A percentile compares a stretch with the other conserved stretches of the same genome.
These are phyloP conservation scores for Lucinisca nassula DNA, from an alignment of 2,888 invertebrate species.

Conservation along the genomic window DNA sequence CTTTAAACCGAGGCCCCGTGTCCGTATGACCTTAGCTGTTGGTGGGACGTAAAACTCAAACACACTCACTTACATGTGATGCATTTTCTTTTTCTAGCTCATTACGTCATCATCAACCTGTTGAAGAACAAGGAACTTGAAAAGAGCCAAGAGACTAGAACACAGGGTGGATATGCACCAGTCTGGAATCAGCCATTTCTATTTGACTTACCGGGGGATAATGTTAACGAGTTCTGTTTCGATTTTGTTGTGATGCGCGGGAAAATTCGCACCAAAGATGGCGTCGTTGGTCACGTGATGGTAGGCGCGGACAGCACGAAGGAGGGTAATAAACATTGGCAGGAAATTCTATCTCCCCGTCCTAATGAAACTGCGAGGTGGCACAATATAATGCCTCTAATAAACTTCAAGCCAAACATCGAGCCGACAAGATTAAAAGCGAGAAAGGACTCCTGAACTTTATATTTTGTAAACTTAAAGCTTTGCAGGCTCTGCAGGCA, in stretches of 20 bases:
- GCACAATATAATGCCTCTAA: constrained; percentile 79
- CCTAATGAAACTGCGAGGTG: constrained; percentile 78
- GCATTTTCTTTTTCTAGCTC: constrained; percentile 72
- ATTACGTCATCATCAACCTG: constrained; percentile 79
- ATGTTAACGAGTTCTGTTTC: constrained; percentile 68
- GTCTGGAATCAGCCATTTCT: constrained; percentile 84
- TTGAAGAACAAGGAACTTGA: constrained; percentile 66
- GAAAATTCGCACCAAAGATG: constrained; percentile 77
- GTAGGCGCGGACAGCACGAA: constrained; percentile 75
- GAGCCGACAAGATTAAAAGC: neutral
- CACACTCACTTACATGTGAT: no score
- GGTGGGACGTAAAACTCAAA: no score
- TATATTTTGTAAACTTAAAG: neutral
- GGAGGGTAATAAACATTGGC: constrained; percentile 79
- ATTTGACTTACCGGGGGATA: constrained; percentile 74
- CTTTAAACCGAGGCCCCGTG: no score
- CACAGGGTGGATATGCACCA: constrained; percentile 74
- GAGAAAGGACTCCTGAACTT: neutral
- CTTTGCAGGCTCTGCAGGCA: neutral
- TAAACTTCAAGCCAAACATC: constrained; percentile 54
- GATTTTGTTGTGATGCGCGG: constrained; percentile 81
- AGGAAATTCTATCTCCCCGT: constrained; percentile 73
- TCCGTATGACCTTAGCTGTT: no score
- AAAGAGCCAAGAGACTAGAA: constrained; percentile 72
- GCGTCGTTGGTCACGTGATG: constrained; percentile 80